Evolutionary conservation across 2,888 invertebrate genomes (phyloP), one percentile per base, ranked within the genome.

Genomic region (Cryptophagus acutangulus): DNA sequence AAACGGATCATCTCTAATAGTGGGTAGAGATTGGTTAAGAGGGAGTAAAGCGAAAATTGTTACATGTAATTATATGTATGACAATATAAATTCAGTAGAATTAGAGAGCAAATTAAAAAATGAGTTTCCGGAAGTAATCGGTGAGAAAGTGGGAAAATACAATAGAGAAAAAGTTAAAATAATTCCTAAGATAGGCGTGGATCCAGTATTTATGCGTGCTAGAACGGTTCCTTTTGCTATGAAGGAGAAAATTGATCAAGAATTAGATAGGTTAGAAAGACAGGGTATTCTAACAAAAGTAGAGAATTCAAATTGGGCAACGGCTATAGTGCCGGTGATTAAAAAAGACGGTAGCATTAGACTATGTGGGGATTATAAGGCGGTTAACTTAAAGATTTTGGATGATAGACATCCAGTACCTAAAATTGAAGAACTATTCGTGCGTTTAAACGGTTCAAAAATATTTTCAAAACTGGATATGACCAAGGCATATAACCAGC

Each of bases 401-500:
- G 20, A 34, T 14, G 33, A 30, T 8, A 13, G 24, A 2, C 34
- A 40, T 8, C 40, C 37, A 1, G 9, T 40, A 9, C 43, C 43
- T 9, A 36, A 17, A 26, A 12, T 43, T 5, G 16, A 31, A 6
- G 43, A 43, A 9, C 16, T 43, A 9, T 40, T 36, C 16, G 31
- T 33, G 4, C 10, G 33, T 14, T 10, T 43, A n/a, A 20, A 26
- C 17, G 16, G 12, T 8, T 49, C 52, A 8, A 20, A 41, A 33
- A n/a, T 43, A 30, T 55, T 54, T 57, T 25, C 54, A 57, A 51
- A 55, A 34, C 38, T 42, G 8, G 38, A 42, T 14, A n/a, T 38
- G 3, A 14, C 13, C 5, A 13, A 13, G 15, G 64, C 63, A 2
- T 66, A 65, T 49, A 55, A 58, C 33, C 66, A 69, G 43, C 31